These are phyloP conservation scores for Deilephila porcellus DNA, from an alignment of 2,888 invertebrate genomes.

Conservation along the genomic window DNA sequence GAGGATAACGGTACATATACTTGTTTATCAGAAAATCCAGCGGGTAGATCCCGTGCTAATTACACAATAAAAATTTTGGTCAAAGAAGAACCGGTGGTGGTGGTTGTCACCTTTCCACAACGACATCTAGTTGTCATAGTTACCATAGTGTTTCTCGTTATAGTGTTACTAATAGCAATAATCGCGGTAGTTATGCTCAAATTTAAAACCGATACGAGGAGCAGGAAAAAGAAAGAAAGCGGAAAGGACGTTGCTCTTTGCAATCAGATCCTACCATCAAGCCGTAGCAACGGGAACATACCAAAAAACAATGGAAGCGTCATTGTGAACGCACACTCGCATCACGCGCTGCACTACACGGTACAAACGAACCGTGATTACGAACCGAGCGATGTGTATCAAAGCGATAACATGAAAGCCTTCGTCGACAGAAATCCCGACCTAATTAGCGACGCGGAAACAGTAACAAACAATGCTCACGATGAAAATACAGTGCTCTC, in stretches of 20 bases:
- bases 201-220: constrained; percentile 78
- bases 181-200: constrained; percentile 87
- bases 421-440: constrained; percentile 90
- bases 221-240: constrained; percentile 84
- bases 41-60: constrained; percentile 91
- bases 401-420: constrained; percentile 79
- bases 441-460: constrained; percentile 91
- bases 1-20: constrained; percentile 94
- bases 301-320: constrained; percentile 84
- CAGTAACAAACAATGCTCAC: constrained; percentile 78
- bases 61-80: constrained; percentile 91
- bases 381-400: constrained; percentile 82
- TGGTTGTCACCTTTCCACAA: constrained; percentile 88
- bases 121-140: constrained; percentile 89
- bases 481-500: constrained; percentile 77
- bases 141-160: constrained; percentile 87
- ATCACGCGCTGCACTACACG: constrained; percentile 83
- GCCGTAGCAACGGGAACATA: constrained; percentile 76
- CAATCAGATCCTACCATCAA: constrained; percentile 80
- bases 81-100: constrained; percentile 89
- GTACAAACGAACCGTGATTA: constrained; percentile 82
- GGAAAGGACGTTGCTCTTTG: constrained; percentile 87
- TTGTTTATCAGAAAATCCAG: constrained; percentile 94
- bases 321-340: constrained; percentile 83
- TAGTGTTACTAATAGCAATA: constrained; percentile 87